A percentile compares a stretch with the other conserved stretches of the same genome.
Evolutionary conservation across 1,140 invertebrate genomes (phyloP).

Genomic region (Lineus longissimus): DNA sequence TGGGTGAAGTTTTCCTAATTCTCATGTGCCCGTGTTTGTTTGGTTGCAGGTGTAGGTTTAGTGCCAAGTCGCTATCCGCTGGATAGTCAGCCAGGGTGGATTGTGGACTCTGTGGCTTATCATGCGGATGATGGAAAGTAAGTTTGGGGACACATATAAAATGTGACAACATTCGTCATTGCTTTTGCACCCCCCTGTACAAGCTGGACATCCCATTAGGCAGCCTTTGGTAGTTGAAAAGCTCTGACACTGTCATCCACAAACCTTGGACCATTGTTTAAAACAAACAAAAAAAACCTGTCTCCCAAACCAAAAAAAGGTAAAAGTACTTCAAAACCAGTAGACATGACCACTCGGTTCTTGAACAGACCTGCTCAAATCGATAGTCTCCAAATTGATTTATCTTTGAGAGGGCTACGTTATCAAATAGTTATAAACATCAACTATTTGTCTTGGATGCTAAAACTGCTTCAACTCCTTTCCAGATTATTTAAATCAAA

Average conservation of each 20-base stretch:
- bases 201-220: not conserved
- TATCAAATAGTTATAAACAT: no score
- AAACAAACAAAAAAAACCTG: not conserved
- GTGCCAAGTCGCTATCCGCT: constrained; percentile 53
- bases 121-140: constrained; percentile 56
- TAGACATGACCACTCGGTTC: no score
- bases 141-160: constrained; percentile 18
- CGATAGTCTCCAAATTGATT: no score
- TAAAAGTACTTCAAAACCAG: not conserved
- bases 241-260: not conserved
- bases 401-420: no score
- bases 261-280: no score
- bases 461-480: constrained; percentile 1
- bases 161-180: not conserved
- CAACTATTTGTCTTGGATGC: no score
- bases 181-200: not conserved
- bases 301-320: not conserved
- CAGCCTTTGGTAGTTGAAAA: not conserved
- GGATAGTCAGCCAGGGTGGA: constrained; percentile 54
- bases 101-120: constrained; percentile 54
- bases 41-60: constrained; percentile 50
- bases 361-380: no score
- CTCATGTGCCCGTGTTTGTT: constrained; percentile 1
- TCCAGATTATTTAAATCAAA: constrained; percentile 38
- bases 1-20: no score